Base-by-base conservation (phyloP, 2,113 vertebrate species). In the Bostrychus sinensis region DNA sequence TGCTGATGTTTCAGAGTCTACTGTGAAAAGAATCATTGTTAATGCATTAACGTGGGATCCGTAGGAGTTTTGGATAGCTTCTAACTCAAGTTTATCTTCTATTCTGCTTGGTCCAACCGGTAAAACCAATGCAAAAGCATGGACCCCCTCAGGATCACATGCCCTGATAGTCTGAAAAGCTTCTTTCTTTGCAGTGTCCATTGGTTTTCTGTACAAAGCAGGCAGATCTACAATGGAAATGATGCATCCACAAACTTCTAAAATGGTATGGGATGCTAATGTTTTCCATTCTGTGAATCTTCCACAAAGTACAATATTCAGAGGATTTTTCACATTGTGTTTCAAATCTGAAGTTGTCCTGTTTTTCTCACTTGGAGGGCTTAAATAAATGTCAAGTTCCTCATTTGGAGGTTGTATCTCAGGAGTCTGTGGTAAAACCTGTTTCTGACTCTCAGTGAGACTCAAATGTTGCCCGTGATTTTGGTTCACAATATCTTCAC, bases 231-330 rank as follows among this genome's bases (percentile, higher is more conserved):
- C 51, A 41, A 86, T 1, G 1, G 81, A 70, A 48, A 86, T 60
- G 25, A 0, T 0, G 5, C 30, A 43, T 60, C 72, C 70, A 55
- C 26, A 46, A 45, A 75, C 70, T 16, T 81, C 25, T 13, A 88
- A 10, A 11, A 86, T 46, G 7, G 58, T 19, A 1, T 62, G n/a
- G 4, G 56, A 30, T 45, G 46, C 26, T 51, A 46, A 69, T 1
- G 32, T 62, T 68, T 85, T 86, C 25, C 12, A 41, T 6, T 6
- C 9, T 42, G 10, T 48, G 16, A 42, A 50, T 5, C 60, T 65
- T 4, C 83, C 85, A 65, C 55, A 84, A 7, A 86, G 6, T 0
- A 85, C 77, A 17, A 85, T 5, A 56, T 85, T 86, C 8, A 82
- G 22, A 28, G 39, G 7, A 0, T 1, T 32, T 5, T 5, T 11